These are phyloP conservation scores for Neofelis nebulosa DNA, from an alignment of 2,113 vertebrate species.

Conservation along the genomic window DNA sequence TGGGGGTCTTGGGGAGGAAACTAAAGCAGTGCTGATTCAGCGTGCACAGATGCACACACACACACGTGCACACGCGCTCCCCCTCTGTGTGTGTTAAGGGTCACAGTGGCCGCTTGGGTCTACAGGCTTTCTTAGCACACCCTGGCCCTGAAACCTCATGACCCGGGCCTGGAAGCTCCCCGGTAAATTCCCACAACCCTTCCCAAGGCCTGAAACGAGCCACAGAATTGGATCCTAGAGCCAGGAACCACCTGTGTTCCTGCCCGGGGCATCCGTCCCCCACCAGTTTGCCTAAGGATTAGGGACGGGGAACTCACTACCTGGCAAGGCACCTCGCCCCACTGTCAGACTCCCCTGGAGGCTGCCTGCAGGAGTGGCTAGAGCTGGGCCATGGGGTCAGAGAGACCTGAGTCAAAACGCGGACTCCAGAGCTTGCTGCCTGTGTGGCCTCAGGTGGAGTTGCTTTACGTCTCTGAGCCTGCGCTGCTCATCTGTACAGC, in stretches of 20 bases:
- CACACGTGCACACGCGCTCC: rapidly evolving
- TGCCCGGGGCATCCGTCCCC: background rate
- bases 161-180: background rate
- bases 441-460: background rate
- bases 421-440: background rate
- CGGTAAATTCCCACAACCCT: background rate
- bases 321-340: background rate
- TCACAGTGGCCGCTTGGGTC: background rate
- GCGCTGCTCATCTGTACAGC: background rate
- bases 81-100: background rate
- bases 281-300: background rate
- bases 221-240: background rate
- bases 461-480: background rate
- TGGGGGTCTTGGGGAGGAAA: background rate
- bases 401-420: background rate
- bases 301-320: background rate
- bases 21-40: background rate
- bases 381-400: background rate
- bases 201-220: background rate
- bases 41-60: rapidly evolving
- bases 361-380: background rate
- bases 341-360: background rate
- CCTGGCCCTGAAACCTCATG: background rate
- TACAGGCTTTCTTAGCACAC: background rate
- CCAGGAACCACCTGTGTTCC: background rate